Evolutionary conservation across 2,888 invertebrate species (phyloP).

Genomic region (Eupithecia subumbrata): DNA sequence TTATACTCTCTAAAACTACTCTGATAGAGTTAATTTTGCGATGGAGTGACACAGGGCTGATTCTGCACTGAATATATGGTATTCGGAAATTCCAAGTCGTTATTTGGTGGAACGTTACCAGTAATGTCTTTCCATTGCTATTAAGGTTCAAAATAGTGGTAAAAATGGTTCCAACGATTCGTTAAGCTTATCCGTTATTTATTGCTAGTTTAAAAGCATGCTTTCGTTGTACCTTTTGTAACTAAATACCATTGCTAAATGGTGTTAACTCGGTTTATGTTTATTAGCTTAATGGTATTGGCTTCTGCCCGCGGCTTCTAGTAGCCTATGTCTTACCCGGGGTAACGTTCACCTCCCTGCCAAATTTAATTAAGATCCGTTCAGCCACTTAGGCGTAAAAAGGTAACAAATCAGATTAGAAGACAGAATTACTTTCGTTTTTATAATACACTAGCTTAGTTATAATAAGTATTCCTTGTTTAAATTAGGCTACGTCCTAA

Average conservation of each 20-base stretch:
- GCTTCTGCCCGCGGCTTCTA: no score
- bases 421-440: no score
- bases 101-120: neutral
- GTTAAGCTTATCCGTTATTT: constrained; percentile 13
- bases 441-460: no score
- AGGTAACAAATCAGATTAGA: no score
- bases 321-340: no score
- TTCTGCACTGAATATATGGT: constrained; percentile 3
- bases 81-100: constrained; percentile 10
- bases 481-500: no score
- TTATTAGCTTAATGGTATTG: neutral
- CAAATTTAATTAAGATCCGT: no score
- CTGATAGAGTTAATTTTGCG: constrained; percentile 6
- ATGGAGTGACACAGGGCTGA: neutral
- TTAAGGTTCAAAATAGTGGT: neutral
- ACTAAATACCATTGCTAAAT: neutral
- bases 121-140: neutral
- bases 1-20: constrained; percentile 4
- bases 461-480: no score
- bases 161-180: constrained; percentile 7
- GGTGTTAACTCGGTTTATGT: neutral
- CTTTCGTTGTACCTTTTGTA: constrained; percentile 12
- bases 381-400: no score
- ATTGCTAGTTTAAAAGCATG: constrained; percentile 3
- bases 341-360: no score